Base-by-base conservation (phyloP, 2,113 vertebrate genomes). In the Geococcyx californianus region DNA sequence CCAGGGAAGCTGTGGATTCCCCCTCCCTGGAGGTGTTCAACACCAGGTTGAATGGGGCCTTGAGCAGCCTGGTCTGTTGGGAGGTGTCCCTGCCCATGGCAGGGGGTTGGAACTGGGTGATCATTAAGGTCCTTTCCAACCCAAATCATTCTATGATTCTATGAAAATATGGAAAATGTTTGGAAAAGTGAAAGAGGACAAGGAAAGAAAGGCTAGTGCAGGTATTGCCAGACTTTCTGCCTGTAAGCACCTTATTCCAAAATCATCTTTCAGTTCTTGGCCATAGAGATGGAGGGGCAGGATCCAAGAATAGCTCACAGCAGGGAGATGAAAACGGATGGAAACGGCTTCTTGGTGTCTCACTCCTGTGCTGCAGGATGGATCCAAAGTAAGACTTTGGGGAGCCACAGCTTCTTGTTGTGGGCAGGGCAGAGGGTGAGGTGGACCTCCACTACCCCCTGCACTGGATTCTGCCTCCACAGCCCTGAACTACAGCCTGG, bases 371-470 rank as follows among this genome's bases (percentile, higher is more conserved):
- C 40, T 17, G 23, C 29, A 28, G 68, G 74, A 45, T 0, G 3
- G 47, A 31, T 23, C 42, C 31, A 29, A 34, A 42, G 29, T 0
- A 1, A 45, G 62, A 33, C 45, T 56, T 47, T 2, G 16, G 45
- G 45, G 19, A 47, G 17, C 45, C 9, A 9, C 20, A 47, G 18
- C 45, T 19, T 47, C 45, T n/a, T 28, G 56, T 21, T 11, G 31
- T 0, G 1, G 38, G 55, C 33, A 45, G 20, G 21, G n/a, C 40
- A 31, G 55, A 45, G 38, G 38, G 17, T 0, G 2, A 68, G 25
- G 38, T 16, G 33, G 36, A 64, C 38, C 23, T 56, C 36, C 44
- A 29, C 19, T n/a, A 20, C 19, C 4, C 1, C 29, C 34, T 15
- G 26, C 2, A 0, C 20, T 4, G 29, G 59, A 36, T 9, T 52